Conservation (phyloP, 2,888 invertebrate genomes). For the Ophioninae sp. region DNA sequence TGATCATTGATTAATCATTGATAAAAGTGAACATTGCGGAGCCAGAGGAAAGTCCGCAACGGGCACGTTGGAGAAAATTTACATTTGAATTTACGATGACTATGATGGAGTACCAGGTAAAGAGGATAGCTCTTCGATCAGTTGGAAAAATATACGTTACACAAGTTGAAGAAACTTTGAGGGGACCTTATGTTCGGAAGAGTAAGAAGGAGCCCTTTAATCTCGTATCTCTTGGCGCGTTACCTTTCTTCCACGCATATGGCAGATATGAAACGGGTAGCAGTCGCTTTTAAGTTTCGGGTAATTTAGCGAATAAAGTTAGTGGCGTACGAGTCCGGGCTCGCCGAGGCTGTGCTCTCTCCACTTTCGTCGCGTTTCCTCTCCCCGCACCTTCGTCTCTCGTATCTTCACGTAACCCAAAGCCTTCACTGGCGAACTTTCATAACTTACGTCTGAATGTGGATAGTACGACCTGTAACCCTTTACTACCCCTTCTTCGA, state of each 20-base stretch:
- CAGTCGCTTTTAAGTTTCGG: slow-evolving; percentile 73
- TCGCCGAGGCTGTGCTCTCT: slow-evolving; percentile 24
- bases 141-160: slow-evolving; percentile 54
- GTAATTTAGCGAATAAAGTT: slow-evolving; percentile 76
- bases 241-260: slow-evolving; percentile 16
- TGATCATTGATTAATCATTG: slow-evolving; percentile 46
- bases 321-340: slow-evolving; percentile 51
- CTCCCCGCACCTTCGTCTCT: slow-evolving; percentile 53
- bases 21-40: not conserved
- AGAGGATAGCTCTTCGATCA: slow-evolving; percentile 40
- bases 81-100: slow-evolving; percentile 9
- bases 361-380: slow-evolving; percentile 45
- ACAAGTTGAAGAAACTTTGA: slow-evolving; percentile 42
- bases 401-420: slow-evolving; percentile 32
- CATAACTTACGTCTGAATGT: slow-evolving; percentile 65
- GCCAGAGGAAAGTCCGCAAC: not conserved
- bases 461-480: slow-evolving; percentile 56
- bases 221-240: slow-evolving; percentile 5
- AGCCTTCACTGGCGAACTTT: slow-evolving; percentile 64
- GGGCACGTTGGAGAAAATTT: not conserved
- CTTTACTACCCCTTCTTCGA: slow-evolving; percentile 45
- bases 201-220: slow-evolving; percentile 12
- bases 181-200: slow-evolving; percentile 16
- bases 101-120: slow-evolving; percentile 5
- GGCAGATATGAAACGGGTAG: slow-evolving; percentile 62